These are phyloP conservation scores for Columbina picui DNA, from an alignment of 2,113 vertebrate genomes.

Conservation along the genomic window DNA sequence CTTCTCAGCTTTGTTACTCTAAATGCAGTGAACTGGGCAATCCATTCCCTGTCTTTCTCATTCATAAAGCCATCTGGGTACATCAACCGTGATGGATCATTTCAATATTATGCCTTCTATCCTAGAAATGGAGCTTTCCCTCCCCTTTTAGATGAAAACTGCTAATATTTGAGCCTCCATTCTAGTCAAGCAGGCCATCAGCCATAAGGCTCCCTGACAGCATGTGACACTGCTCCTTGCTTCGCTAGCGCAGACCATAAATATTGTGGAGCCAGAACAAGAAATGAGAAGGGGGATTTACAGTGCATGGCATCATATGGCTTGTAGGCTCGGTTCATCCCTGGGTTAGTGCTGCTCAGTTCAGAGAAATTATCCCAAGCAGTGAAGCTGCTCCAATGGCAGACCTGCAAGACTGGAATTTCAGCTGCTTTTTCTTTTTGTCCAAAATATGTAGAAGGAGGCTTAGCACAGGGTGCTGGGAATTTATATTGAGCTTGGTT, in stretches of 20 bases:
- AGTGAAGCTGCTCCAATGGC: not conserved
- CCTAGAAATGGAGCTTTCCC: not conserved
- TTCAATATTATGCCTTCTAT: conserved; percentile 26
- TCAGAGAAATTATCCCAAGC: conserved; percentile 40
- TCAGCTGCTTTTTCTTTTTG: not conserved
- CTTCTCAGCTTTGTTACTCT: not conserved
- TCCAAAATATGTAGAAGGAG: not conserved
- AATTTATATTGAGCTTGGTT: not conserved
- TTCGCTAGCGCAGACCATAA: not conserved
- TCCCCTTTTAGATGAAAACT: conserved; percentile 28
- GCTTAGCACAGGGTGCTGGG: not conserved
- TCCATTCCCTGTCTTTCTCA: not conserved
- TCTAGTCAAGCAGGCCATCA: not conserved
- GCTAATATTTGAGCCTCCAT: not conserved
- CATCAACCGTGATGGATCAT: conserved; percentile 51
- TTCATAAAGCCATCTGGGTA: conserved; percentile 32
- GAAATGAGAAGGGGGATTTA: conserved; percentile 36
- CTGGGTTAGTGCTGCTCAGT: conserved; percentile 40
- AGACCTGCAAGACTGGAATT: not conserved
- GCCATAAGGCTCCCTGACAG: not conserved
- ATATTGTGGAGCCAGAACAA: not conserved
- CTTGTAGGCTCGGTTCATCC: conserved; percentile 40
- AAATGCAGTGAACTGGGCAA: not conserved
- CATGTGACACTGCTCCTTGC: conserved; percentile 10
- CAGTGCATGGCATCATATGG: not conserved